These are phyloP conservation scores for Thamnaconus septentrionalis DNA, from an alignment of 2,113 vertebrate genomes.

Conservation along the genomic window DNA sequence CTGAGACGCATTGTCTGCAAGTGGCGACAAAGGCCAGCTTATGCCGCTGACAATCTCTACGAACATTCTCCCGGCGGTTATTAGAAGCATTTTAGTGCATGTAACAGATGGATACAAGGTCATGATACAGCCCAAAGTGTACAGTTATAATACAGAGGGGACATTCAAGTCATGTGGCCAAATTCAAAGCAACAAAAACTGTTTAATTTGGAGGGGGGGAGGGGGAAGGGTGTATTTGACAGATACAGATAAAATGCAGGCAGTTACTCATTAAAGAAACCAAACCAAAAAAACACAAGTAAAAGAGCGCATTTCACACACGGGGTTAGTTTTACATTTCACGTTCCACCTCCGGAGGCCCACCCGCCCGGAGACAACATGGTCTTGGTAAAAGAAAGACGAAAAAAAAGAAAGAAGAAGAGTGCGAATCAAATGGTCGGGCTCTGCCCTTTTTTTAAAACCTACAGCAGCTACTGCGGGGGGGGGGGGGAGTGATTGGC, in stretches of 20 bases:
- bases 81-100: constrained; percentile 47
- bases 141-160: constrained; percentile 10
- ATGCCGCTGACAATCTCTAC: constrained; percentile 87
- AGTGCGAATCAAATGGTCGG: constrained; percentile 48
- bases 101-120: neutral
- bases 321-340: constrained; percentile 83
- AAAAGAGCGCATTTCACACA: constrained; percentile 18
- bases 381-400: neutral
- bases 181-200: constrained; percentile 5
- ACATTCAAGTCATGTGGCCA: constrained; percentile 29
- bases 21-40: constrained; percentile 97
- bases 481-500: neutral
- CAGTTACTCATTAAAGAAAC: constrained; percentile 44
- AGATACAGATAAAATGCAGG: constrained; percentile 63
- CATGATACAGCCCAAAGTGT: neutral
- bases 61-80: constrained; percentile 72
- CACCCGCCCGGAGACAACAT: constrained; percentile 15
- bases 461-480: constrained; percentile 14
- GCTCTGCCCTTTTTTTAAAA: constrained; percentile 76
- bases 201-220: constrained; percentile 67
- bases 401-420: constrained; percentile 12
- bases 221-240: constrained; percentile 45
- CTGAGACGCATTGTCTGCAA: constrained; percentile 89
- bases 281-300: constrained; percentile 54
- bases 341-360: constrained; percentile 8